Conservation (phyloP, 1,140 invertebrate species). For the Lordiphosa collinella region DNA sequence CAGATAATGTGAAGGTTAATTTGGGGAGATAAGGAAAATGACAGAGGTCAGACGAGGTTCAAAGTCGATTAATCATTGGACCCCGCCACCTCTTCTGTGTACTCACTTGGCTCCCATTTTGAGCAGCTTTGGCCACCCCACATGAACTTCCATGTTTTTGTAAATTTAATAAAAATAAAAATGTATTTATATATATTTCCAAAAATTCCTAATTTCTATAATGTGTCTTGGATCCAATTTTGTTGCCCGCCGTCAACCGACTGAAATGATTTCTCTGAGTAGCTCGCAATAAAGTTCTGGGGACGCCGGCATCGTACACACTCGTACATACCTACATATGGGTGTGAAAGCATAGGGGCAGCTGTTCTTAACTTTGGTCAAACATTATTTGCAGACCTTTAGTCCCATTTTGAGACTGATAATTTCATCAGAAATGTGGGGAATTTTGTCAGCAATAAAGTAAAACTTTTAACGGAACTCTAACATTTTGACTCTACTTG, state of each 20-base stretch:
- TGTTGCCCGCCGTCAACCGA: slow-evolving; percentile 11
- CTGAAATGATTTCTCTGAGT: slow-evolving; percentile 5
- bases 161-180: too few species aligned
- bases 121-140: slow-evolving; percentile 40
- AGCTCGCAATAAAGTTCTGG: slow-evolving; percentile 7
- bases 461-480: not conserved
- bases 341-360: not conserved
- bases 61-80: slow-evolving; percentile 19
- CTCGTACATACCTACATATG: not conserved
- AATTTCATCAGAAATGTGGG: not conserved
- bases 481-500: too few species aligned
- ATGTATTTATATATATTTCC: not conserved
- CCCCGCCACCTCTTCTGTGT: not conserved
- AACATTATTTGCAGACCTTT: not conserved
- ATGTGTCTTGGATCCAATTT: slow-evolving; percentile 15
- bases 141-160: slow-evolving; percentile 46
- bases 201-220: not conserved
- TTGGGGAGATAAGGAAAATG: not conserved
- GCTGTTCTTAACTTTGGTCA: not conserved
- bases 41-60: slow-evolving; percentile 9
- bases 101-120: slow-evolving; percentile 56
- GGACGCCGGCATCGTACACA: not conserved
- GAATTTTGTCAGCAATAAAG: not conserved
- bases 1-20: not conserved
- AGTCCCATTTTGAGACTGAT: not conserved